Conservation (phyloP, 2,113 vertebrate genomes). For the Limnothrissa miodon region DNA sequence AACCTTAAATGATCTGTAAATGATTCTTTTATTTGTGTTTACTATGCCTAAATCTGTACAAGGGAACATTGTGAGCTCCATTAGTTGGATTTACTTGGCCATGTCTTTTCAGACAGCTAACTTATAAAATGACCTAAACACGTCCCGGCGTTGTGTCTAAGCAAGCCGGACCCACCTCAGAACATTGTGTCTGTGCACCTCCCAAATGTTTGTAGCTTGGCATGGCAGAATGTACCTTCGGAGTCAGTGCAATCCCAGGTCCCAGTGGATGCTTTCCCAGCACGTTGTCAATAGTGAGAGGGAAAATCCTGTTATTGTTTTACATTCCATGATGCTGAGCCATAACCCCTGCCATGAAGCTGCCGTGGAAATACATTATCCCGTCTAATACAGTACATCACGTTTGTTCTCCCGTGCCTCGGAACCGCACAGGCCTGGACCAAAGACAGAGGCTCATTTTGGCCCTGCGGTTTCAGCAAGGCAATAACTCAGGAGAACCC, state of each 20-base stretch:
- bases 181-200: not conserved
- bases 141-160: not conserved
- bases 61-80: not conserved
- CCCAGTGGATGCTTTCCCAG: not conserved
- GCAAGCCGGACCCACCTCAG: not conserved
- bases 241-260: not conserved
- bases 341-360: not conserved
- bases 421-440: not conserved
- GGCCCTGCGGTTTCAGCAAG: not conserved
- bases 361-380: not conserved
- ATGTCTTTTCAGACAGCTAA: not conserved
- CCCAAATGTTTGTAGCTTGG: slow-evolving; percentile 11
- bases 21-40: too few species aligned
- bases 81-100: not conserved
- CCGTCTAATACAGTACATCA: not conserved
- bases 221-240: not conserved
- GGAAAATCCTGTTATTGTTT: slow-evolving; percentile 19
- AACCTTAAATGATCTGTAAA: too few species aligned
- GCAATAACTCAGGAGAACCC: not conserved
- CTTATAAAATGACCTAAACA: not conserved
- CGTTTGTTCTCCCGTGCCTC: not conserved
- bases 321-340: slow-evolving; percentile 2
- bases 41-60: not conserved
- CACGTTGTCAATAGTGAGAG: not conserved
- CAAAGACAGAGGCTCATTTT: not conserved